Conservation (phyloP, 2,797 vertebrate genomes). For the Setipinna tenuifilis region DNA sequence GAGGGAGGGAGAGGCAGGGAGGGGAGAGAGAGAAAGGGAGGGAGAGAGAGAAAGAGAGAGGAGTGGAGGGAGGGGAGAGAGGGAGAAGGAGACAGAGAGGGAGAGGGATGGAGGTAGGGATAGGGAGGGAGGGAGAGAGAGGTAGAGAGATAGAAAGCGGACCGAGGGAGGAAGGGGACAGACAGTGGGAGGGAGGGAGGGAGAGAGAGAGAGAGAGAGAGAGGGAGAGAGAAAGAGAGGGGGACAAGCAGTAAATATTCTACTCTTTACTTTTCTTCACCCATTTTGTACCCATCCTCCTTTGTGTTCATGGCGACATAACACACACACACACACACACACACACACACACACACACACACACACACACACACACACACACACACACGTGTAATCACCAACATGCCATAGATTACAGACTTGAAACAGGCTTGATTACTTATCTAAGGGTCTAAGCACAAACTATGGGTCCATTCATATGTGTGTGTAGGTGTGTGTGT, state of each 20-base stretch:
- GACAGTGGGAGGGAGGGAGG: too few relatives aligned
- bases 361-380: not conserved
- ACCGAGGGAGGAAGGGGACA: too few relatives aligned
- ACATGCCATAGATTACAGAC: not conserved
- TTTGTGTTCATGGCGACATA: too few relatives aligned
- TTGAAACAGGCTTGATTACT: not conserved
- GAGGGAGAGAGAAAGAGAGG: too few relatives aligned
- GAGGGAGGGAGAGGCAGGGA: not conserved
- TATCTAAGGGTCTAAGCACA: not conserved
- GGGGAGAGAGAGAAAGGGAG: not conserved
- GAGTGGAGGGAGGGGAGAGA: not conserved
- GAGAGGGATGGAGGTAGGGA: not conserved
- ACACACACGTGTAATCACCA: not conserved
- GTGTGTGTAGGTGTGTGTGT: constrained; percentile 21
- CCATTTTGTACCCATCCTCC: too few relatives aligned
- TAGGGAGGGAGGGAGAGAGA: not conserved
- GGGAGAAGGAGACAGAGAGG: not conserved
- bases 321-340: not conserved
- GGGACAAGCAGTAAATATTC: too few relatives aligned
- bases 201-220: not conserved
- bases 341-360: not conserved
- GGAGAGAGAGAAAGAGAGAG: not conserved
- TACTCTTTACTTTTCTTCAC: too few relatives aligned
- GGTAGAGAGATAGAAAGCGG: not conserved
- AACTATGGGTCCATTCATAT: not conserved